Base-by-base conservation (phyloP, 2,113 vertebrate species). In the Rhinoptilus africanus region DNA sequence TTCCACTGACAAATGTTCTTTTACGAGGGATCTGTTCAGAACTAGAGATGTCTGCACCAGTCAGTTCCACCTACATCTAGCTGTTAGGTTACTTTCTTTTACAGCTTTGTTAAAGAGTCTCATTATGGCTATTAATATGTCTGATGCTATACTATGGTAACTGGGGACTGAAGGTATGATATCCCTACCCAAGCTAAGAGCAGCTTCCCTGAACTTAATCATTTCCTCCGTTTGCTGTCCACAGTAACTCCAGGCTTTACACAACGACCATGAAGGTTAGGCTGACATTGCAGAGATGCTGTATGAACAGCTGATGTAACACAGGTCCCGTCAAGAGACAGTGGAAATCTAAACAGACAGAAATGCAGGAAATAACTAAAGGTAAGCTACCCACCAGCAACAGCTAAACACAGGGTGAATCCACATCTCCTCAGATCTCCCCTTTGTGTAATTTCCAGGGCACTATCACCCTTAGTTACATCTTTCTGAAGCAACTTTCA, bases 401-500 rank as follows among this genome's bases (percentile, higher is more conserved):
- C 5, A 17, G 27, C 18, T 56, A 57, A 76, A 32, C 2, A 7
- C 6, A 13, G 22, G 13, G 16, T 68, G 23, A 88, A 64, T 51
- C 23, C 43, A 56, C 20, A 45, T 32, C 11, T 75, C 51, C 21
- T 82, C n/a, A 12, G 12, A 34, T 10, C 17, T 5, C 1, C 0
- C 0, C 37, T 80, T 32, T 14, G 12, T 20, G 53, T 2, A 0
- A 24, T 80, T 91, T 67, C 59, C 45, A 84, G 41, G 54, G 54
- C 27, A 59, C 16, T 41, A 19, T 14, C 72, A 63, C 50, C 35
- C 37, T 34, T n/a, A 63, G 28, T n/a, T 69, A 28, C 13, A 69
- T 26, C 39, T 69, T 85, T 79, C 80, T 53, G 11, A 85, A 72
- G 50, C 13, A 62, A 10, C 34, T 94, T 67, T 34, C 14, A 73